Evolutionary conservation across 2,888 invertebrate species (phyloP).

Genomic region (Formica aserva): DNA sequence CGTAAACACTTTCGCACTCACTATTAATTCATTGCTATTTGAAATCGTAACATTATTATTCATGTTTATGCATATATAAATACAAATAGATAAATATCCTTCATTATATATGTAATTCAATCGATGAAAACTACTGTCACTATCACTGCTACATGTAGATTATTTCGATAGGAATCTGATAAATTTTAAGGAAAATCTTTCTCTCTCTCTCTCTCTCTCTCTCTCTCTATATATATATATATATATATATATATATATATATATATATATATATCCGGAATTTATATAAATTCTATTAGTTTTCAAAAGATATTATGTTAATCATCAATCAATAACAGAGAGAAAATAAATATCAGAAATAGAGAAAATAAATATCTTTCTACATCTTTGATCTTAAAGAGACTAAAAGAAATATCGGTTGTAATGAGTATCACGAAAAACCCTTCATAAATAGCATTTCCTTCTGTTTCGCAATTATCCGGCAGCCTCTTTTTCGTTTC

Average conservation of each 20-base stretch:
- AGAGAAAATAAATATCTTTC: neutral
- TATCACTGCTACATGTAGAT: neutral
- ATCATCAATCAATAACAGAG: neutral
- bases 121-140: too few relatives aligned
- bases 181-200: neutral
- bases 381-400: neutral
- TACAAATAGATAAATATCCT: neutral
- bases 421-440: neutral
- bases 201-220: neutral
- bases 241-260: too few relatives aligned
- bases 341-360: neutral
- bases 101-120: constrained; percentile 10
- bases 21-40: constrained; percentile 41
- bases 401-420: neutral
- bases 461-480: constrained; percentile 37
- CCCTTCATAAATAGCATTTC: constrained; percentile 51
- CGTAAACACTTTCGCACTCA: constrained; percentile 24
- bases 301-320: neutral
- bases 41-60: neutral
- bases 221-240: too few relatives aligned
- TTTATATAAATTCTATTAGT: neutral
- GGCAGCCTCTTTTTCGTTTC: neutral
- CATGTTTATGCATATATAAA: neutral
- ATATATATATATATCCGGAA: neutral
- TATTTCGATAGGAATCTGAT: neutral